Percentiles rank a stretch among this genome's conserved stretches.
Evolutionary conservation across 2,888 invertebrate genomes (phyloP).

Genomic region (Neoscelio sp.): DNA sequence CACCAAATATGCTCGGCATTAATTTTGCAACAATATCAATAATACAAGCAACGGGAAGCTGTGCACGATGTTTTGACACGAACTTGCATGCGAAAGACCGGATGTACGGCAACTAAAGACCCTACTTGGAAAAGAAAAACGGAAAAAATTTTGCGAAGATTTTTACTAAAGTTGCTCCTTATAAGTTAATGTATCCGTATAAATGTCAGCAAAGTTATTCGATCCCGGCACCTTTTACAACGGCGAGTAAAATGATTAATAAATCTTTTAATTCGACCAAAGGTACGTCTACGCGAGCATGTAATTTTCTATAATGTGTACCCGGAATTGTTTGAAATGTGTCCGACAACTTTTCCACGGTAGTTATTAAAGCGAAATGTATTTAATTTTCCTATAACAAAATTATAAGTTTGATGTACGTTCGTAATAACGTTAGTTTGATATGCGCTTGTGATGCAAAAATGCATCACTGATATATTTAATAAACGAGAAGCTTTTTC

Average conservation of each 20-base stretch:
- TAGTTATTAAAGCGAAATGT: slow-evolving; percentile 11
- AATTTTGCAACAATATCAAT: slow-evolving; percentile 32
- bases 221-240: too few species aligned
- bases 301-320: neutral
- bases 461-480: neutral
- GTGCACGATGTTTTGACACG: slow-evolving; percentile 10
- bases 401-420: slow-evolving; percentile 29
- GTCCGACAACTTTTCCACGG: neutral
- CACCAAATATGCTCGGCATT: slow-evolving; percentile 20
- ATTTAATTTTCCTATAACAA: slow-evolving; percentile 25
- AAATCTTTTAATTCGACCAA: slow-evolving; percentile 4
- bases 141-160: too few species aligned
- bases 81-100: slow-evolving; percentile 6
- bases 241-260: neutral
- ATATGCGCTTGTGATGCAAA: neutral
- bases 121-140: too few species aligned
- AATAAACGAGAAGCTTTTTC: slow-evolving; percentile 3
- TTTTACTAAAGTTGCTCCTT: neutral
- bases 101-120: too few species aligned
- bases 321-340: slow-evolving; percentile 14
- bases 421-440: neutral
- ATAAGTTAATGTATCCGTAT: neutral
- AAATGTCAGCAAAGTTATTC: too few species aligned
- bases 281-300: neutral
- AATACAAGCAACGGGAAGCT: neutral